These are phyloP conservation scores for Bombus terrestris DNA, from an alignment of 1,140 invertebrate species.

Conservation along the genomic window DNA sequence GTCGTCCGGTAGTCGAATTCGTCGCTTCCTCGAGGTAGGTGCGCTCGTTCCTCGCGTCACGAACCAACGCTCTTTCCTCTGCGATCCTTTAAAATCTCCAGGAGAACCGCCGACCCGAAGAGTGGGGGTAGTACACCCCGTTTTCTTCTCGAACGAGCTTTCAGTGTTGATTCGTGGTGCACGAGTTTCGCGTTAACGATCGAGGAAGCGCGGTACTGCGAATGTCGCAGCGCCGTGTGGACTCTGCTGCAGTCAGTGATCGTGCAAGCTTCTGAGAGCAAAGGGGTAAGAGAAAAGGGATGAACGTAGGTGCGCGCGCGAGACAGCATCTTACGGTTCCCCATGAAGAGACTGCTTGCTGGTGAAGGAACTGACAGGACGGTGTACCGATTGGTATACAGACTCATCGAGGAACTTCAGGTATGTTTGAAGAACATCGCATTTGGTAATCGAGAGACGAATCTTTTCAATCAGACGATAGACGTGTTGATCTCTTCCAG, in stretches of 20 bases:
- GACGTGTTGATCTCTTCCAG: neutral
- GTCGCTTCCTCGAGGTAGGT: slow-evolving; percentile 68
- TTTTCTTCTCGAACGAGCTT: slow-evolving; percentile 4
- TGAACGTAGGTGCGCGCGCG: slow-evolving; percentile 43
- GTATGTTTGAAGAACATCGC: slow-evolving; percentile 26
- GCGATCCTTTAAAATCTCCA: slow-evolving; percentile 13
- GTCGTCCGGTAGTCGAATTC: slow-evolving; percentile 79
- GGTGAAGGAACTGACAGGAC: slow-evolving; percentile 9
- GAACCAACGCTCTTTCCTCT: slow-evolving; percentile 7
- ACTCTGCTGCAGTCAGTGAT: slow-evolving; percentile 50
- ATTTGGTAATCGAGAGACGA: neutral
- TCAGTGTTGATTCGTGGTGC: slow-evolving; percentile 31
- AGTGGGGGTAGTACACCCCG: neutral
- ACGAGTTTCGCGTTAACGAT: slow-evolving; percentile 50
- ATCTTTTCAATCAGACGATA: neutral
- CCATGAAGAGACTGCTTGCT: neutral
- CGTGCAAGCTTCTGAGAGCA: slow-evolving; percentile 25
- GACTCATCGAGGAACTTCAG: slow-evolving; percentile 11
- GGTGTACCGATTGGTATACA: neutral
- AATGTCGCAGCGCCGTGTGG: slow-evolving; percentile 50
- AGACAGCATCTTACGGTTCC: neutral
- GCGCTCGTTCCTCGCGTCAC: slow-evolving; percentile 25
- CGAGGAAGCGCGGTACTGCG: slow-evolving; percentile 45
- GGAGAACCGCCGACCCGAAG: neutral
- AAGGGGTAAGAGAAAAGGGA: slow-evolving; percentile 31